Percentiles rank a stretch among this genome's conserved stretches.
phyloP scores from a whole-genome alignment of 2,888 invertebrate genomes.

The Sminthurinus aureus region DNA sequence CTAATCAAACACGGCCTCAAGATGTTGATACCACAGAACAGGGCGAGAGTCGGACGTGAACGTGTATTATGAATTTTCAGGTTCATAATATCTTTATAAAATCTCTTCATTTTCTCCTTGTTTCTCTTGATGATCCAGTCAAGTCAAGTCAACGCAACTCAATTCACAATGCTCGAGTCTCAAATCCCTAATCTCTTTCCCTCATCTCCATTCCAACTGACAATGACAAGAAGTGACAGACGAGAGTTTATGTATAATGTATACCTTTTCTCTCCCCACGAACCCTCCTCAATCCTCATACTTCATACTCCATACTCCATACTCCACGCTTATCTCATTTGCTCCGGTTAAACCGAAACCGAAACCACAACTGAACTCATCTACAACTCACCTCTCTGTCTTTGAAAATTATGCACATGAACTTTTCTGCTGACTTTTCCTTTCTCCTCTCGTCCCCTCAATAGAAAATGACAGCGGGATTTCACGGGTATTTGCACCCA shows the following conservation, averaged over 20 bases:
- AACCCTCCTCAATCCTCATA: no score
- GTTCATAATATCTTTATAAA: background rate
- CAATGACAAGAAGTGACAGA: background rate
- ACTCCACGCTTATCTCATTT: no score
- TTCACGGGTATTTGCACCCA: background rate
- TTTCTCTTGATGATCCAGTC: background rate
- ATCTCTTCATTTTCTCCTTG: background rate
- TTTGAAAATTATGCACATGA: background rate
- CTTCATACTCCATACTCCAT: no score
- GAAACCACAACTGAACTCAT: no score
- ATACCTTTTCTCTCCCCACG: no score
- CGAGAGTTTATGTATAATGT: background rate
- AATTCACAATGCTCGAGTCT: no score
- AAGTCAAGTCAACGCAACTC: background rate
- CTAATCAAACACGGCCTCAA: background rate
- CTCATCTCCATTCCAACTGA: background rate
- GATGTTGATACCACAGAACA: background rate
- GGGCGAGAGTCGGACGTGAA: background rate
- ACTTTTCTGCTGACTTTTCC: background rate
- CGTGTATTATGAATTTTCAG: background rate
- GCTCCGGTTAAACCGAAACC: background rate
- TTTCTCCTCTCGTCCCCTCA: background rate
- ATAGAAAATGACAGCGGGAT: background rate
- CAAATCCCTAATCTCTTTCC: background rate
- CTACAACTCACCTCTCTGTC: background rate